Conservation (phyloP, 2,888 invertebrate genomes). For the Melolontha melolontha region DNA sequence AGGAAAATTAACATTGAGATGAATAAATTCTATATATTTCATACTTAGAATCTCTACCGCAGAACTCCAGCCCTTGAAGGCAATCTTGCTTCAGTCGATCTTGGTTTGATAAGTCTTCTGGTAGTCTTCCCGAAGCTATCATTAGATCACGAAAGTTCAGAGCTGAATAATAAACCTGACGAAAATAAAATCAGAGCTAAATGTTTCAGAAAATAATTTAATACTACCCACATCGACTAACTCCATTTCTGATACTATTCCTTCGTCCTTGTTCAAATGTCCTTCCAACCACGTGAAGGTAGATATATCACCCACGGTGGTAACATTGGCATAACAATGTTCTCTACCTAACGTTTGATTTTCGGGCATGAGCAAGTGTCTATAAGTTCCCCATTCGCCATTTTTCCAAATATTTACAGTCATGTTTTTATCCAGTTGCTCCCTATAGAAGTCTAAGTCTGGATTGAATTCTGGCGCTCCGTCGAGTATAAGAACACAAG, state of each 20-base stretch:
- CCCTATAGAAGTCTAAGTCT: conserved; percentile 73
- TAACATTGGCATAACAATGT: conserved; percentile 83
- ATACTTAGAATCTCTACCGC: conserved; percentile 63
- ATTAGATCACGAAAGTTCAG: conserved; percentile 96
- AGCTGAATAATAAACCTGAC: conserved; percentile 75
- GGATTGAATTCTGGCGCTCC: conserved; percentile 75
- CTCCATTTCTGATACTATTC: conserved; percentile 48
- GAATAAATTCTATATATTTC: background rate
- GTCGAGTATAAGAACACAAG: conserved; percentile 71
- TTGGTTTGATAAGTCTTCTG: conserved; percentile 81
- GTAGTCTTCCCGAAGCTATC: conserved; percentile 90
- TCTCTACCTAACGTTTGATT: conserved; percentile 66
- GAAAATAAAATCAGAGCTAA: background rate
- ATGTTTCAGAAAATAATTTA: background rate
- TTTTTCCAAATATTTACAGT: conserved; percentile 82
- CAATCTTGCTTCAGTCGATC: conserved; percentile 68
- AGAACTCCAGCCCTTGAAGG: conserved; percentile 71
- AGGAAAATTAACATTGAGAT: background rate
- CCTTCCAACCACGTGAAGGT: conserved; percentile 89
- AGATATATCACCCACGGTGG: conserved; percentile 86
- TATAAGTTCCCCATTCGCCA: conserved; percentile 75
- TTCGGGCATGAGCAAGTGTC: conserved; percentile 79
- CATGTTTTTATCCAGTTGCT: conserved; percentile 79
- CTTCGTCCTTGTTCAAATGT: conserved; percentile 57
- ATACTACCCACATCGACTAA: conserved; percentile 48